A percentile compares a stretch with the other conserved stretches of the same genome.
These are phyloP conservation scores for Craseonycteris thonglongyai DNA, from an alignment of 2,113 vertebrate genomes.

Conservation along the genomic window DNA sequence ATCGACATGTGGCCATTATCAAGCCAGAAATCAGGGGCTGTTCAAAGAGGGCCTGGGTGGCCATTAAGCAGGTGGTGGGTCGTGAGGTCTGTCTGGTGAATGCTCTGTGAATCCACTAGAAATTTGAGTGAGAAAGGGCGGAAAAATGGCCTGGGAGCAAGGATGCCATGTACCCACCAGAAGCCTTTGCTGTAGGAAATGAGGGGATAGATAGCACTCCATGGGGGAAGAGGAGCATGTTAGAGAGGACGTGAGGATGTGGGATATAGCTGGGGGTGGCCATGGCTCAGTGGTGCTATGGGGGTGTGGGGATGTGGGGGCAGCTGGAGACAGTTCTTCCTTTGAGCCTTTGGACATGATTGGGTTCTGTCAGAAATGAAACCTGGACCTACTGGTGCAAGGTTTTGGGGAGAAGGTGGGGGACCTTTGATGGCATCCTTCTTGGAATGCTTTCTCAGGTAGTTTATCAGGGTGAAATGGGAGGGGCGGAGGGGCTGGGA, in stretches of 20 bases:
- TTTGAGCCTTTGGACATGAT: neutral
- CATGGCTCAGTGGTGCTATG: accelerated
- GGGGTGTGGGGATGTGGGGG: accelerated
- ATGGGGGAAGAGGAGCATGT: accelerated
- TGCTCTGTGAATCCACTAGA: neutral
- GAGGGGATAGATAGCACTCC: neutral
- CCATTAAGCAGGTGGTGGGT: neutral
- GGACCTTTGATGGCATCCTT: neutral
- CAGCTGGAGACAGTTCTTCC: neutral
- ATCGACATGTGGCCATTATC: accelerated
- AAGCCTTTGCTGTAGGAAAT: too few relatives aligned
- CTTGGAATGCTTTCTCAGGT: neutral
- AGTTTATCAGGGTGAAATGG: neutral
- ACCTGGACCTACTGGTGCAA: neutral
- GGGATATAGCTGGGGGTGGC: neutral
- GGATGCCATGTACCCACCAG: too few relatives aligned
- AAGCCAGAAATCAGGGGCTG: too few relatives aligned
- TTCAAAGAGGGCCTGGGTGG: neutral
- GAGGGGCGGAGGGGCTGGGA: accelerated
- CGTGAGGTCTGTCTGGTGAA: neutral
- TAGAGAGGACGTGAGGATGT: neutral
- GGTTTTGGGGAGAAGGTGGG: neutral
- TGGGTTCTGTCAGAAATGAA: neutral
- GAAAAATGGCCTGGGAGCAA: neutral
- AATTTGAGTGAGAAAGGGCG: neutral